Base-by-base conservation (phyloP, 2,797 vertebrate species). In the Peromyscus aztecus region DNA sequence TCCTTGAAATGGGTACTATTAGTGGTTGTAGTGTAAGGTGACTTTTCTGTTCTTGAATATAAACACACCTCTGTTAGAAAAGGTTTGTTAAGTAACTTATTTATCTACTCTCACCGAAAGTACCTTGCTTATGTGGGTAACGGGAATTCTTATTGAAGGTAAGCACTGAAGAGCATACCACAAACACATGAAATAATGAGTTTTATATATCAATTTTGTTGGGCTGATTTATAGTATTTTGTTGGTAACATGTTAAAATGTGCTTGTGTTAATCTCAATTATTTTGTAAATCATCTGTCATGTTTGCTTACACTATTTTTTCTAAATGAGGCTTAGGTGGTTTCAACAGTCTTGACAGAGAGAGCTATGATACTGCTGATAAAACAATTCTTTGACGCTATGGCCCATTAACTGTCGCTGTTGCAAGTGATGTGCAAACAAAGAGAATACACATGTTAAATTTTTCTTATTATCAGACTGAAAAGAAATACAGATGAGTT, bases 11-110 rank as follows among this genome's bases (percentile, higher is more conserved):
- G 61, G 4, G 69, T 31, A 59, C 34, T 82, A 17, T 19, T 92
- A 78, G n/a, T 34, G 57, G 17, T 73, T 16, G 19, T 14, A 49
- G 21, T 69, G 6, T 77, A 77, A 77, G 14, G 5, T 16, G 37
- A 34, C 11, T 93, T 95, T 95, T 85, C 76, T 86, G 71, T 89
- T 94, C 43, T 95, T 86, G 8, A 87, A 46, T 86, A 27, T 14
- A 94, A 73, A 13, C 4, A 3, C 52, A 23, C 11, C 9, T 93
- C 78, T 5, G 17, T 52, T 82, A 73, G 17, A 23, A 71, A 71
- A 91, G 10, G 24, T 65, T 89, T 57, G 5, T 55, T 14, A 49
- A 3, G 8, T 69, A n/a, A 71, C 1, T 85, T 63, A 37, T 43
- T 93, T 59, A 12, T 49, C 31, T 67, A 69, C 34, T 94, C 23